phyloP scores from a whole-genome alignment of 2,797 vertebrate species.

The Coccyzus lansbergi region DNA sequence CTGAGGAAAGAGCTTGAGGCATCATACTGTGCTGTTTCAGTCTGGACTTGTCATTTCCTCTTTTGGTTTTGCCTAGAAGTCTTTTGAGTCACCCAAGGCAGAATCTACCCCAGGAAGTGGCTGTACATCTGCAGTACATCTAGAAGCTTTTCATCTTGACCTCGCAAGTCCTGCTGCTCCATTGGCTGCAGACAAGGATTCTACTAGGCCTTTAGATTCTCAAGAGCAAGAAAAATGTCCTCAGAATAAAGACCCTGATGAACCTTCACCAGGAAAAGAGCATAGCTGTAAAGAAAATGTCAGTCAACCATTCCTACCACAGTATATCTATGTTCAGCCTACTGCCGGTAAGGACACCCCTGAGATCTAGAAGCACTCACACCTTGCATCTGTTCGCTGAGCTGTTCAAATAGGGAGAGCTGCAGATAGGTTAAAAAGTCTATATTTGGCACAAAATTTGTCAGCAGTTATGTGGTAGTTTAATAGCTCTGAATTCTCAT shows the following conservation, averaged over 20 bases:
- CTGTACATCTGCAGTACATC: background rate
- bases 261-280: conserved; percentile 45
- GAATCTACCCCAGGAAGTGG: background rate
- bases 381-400: background rate
- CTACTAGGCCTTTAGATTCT: conserved; percentile 1
- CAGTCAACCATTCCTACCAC: conserved; percentile 69
- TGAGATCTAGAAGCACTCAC: background rate
- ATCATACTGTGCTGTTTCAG: background rate
- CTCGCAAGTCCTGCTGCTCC: background rate
- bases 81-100: conserved; percentile 18
- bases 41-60: background rate
- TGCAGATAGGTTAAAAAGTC: background rate
- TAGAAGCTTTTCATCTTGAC: background rate
- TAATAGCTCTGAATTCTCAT: background rate
- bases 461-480: background rate
- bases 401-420: background rate
- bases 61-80: conserved; percentile 64
- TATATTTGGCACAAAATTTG: background rate
- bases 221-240: conserved; percentile 32
- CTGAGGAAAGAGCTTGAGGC: background rate
- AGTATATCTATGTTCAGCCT: conserved; percentile 88
- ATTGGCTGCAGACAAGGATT: conserved; percentile 4
- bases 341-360: conserved; percentile 78
- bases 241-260: conserved; percentile 44
- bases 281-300: conserved; percentile 41